These are phyloP conservation scores for Orthosia cruda DNA, from an alignment of 2,888 invertebrate species.

Conservation along the genomic window DNA sequence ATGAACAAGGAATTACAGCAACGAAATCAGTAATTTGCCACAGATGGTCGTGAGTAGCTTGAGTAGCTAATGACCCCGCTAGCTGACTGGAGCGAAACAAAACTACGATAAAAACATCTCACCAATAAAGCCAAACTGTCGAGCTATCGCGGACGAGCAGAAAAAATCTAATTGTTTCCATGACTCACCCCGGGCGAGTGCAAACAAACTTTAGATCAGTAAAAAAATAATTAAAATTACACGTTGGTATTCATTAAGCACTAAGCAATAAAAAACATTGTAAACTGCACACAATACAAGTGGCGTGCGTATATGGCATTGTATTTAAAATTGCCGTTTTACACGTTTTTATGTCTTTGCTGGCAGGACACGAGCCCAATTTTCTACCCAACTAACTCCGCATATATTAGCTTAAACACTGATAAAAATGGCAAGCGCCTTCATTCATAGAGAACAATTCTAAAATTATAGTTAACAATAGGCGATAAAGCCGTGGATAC, in stretches of 20 bases:
- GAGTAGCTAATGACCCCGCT: conserved; percentile 73
- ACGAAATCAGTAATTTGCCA: conserved; percentile 69
- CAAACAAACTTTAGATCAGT: conserved; percentile 67
- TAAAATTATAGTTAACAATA: conserved; percentile 65
- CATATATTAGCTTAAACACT: conserved; percentile 44
- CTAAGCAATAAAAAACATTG: conserved; percentile 55
- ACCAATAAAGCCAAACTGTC: conserved; percentile 66
- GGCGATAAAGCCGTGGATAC: conserved; percentile 58
- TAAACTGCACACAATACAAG: conserved; percentile 50
- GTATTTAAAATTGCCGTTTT: conserved; percentile 58
- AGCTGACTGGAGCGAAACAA: conserved; percentile 77
- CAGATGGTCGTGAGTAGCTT: conserved; percentile 67
- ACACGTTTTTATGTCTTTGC: conserved; percentile 44
- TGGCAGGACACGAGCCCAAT: conserved; percentile 33
- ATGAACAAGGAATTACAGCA: conserved; percentile 66
- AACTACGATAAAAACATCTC: conserved; percentile 76
- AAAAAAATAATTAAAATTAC: conserved; percentile 66
- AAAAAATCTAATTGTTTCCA: conserved; percentile 72
- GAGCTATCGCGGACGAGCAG: conserved; percentile 51
- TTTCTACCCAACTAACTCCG: conserved; percentile 44
- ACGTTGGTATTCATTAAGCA: conserved; percentile 54
- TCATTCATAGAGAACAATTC: conserved; percentile 56
- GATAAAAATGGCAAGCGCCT: conserved; percentile 39
- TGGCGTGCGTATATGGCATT: conserved; percentile 60
- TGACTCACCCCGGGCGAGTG: conserved; percentile 74